These are phyloP conservation scores for Scelioninae gen. 1 DNA, from an alignment of 2,888 invertebrate species.

Conservation along the genomic window DNA sequence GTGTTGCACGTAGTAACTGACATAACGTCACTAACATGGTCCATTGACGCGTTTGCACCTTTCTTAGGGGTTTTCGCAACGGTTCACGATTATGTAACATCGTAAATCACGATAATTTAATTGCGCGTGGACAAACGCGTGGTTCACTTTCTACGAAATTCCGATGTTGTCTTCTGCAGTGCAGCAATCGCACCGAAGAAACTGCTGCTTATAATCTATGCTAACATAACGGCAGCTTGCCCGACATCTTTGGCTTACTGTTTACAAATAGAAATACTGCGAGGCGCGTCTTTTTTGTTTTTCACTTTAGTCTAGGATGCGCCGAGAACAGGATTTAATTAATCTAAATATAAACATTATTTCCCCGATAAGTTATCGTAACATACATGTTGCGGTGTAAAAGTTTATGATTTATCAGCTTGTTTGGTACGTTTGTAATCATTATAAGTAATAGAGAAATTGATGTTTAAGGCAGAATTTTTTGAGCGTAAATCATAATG, in stretches of 20 bases:
- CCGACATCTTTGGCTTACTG: conserved; percentile 67
- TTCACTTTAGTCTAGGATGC: conserved; percentile 45
- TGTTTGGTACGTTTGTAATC: conserved; percentile 46
- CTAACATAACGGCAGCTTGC: conserved; percentile 70
- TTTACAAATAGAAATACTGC: conserved; percentile 69
- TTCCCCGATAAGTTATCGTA: conserved; percentile 51
- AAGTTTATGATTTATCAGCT: conserved; percentile 52
- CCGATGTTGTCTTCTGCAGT: conserved; percentile 37
- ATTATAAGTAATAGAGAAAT: conserved; percentile 32
- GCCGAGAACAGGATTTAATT: conserved; percentile 62
- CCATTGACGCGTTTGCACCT: no score
- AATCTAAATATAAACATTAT: conserved; percentile 67
- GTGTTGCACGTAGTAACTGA: no score
- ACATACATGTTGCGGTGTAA: conserved; percentile 47
- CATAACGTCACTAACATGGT: no score
- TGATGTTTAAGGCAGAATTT: conserved; percentile 17
- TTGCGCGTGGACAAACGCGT: conserved; percentile 24
- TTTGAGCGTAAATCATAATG: conserved; percentile 13
- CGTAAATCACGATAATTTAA: conserved; percentile 36
- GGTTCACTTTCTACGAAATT: conserved; percentile 66
- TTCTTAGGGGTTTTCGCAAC: no score
- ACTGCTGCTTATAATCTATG: conserved; percentile 62
- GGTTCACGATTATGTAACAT: conserved; percentile 36
- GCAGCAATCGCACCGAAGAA: conserved; percentile 38
- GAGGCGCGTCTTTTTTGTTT: conserved; percentile 32